Conservation (phyloP, 2,113 vertebrate species). For the Cricetomys ansorgei region DNA sequence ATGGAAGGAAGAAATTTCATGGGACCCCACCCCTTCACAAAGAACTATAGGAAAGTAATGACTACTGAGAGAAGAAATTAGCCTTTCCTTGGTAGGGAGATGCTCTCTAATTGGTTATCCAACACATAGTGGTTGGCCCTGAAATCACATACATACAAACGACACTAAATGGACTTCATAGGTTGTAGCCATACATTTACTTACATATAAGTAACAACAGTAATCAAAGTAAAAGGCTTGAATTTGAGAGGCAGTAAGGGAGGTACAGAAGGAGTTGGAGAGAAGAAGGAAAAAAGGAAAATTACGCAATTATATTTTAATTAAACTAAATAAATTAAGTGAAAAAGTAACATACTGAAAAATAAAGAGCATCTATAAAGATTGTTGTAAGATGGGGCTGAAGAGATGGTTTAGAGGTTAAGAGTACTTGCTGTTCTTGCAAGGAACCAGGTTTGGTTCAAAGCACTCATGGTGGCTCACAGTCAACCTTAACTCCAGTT, state of each 20-base stretch:
- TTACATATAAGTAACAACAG: background rate
- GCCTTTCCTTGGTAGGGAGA: background rate
- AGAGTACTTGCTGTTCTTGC: background rate
- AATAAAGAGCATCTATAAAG: conserved; percentile 54
- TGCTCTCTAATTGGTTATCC: background rate
- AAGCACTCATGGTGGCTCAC: too few relatives aligned
- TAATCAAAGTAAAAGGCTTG: background rate
- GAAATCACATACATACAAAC: background rate
- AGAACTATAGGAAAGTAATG: background rate
- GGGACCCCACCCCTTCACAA: background rate
- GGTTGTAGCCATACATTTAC: background rate
- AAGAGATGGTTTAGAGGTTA: background rate
- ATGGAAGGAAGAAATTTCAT: background rate
- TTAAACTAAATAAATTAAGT: background rate
- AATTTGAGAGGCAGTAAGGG: background rate
- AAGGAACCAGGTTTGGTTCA: background rate
- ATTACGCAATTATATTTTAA: background rate
- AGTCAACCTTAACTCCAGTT: background rate
- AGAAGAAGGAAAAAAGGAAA: background rate
- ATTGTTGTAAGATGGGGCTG: background rate
- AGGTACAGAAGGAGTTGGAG: background rate
- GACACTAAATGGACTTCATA: background rate
- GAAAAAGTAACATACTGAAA: background rate
- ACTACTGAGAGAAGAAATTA: background rate
- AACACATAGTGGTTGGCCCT: background rate